Evolutionary conservation across 2,888 invertebrate species (phyloP).

Genomic region (Anagyrus pseudococci): DNA sequence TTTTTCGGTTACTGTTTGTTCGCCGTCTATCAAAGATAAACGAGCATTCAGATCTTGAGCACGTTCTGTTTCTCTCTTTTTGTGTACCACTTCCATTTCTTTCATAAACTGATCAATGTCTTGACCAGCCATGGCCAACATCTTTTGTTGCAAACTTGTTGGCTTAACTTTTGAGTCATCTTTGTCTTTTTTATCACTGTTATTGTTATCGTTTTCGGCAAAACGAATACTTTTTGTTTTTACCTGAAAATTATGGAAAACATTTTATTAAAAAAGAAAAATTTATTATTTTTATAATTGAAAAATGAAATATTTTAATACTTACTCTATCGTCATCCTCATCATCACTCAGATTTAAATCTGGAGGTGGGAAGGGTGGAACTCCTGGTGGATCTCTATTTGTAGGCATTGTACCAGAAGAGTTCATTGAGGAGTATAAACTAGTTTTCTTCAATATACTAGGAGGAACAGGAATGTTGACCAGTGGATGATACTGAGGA

Average conservation of each 20-base stretch:
- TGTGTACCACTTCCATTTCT: conserved; percentile 88
- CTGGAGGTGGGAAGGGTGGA: conserved; percentile 84
- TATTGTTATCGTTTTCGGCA: conserved; percentile 64
- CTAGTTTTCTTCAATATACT: conserved; percentile 80
- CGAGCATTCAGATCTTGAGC: conserved; percentile 69
- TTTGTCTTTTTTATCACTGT: conserved; percentile 59
- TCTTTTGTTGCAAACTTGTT: conserved; percentile 82
- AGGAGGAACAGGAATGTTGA: conserved; percentile 68
- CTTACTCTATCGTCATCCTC: conserved; percentile 57
- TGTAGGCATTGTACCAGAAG: conserved; percentile 50
- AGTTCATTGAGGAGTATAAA: conserved; percentile 60
- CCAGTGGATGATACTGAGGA: conserved; percentile 61
- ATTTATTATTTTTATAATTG: background rate
- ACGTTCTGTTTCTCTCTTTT: conserved; percentile 75
- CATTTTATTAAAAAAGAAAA: background rate
- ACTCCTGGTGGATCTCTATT: conserved; percentile 82
- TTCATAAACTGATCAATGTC: conserved; percentile 93
- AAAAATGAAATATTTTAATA: conserved; percentile 10
- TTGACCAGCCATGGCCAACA: conserved; percentile 89
- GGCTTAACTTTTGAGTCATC: conserved; percentile 67
- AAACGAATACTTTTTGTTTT: conserved; percentile 68
- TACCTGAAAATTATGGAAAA: conserved; percentile 40
- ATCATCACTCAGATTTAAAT: conserved; percentile 69
- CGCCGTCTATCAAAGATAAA: conserved; percentile 55
- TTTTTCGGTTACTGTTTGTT: conserved; percentile 45